phyloP scores from a whole-genome alignment of 1,140 invertebrate genomes.

The Steinernema feltiae region DNA sequence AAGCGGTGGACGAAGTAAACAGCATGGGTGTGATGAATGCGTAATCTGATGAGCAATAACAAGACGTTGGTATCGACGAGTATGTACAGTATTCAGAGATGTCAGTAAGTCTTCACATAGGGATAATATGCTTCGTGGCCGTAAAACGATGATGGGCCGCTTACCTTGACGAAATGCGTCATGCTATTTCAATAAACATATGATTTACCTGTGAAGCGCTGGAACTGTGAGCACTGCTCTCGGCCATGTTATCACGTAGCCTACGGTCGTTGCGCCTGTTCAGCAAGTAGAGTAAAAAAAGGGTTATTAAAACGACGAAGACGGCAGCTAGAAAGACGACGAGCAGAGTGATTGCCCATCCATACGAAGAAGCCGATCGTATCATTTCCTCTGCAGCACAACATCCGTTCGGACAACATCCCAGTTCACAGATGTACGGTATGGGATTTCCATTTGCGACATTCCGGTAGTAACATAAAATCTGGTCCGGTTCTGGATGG shows the following conservation, averaged over 20 bases:
- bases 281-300: slow-evolving; percentile 19
- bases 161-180: slow-evolving; percentile 8
- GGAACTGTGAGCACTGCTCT: slow-evolving; percentile 16
- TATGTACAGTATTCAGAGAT: background rate
- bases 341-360: slow-evolving; percentile 20
- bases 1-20: background rate
- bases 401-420: slow-evolving; percentile 22
- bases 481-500: slow-evolving; percentile 16
- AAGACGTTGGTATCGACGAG: background rate
- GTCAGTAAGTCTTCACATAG: slow-evolving; percentile 10
- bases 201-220: slow-evolving; percentile 17
- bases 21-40: background rate
- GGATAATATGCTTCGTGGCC: slow-evolving; percentile 25
- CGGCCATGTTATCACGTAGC: slow-evolving; percentile 21
- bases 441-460: slow-evolving; percentile 18
- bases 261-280: slow-evolving; percentile 20
- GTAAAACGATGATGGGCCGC: slow-evolving; percentile 20
- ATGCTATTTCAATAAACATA: background rate
- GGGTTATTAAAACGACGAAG: slow-evolving; percentile 16
- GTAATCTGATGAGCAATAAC: background rate
- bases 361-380: background rate
- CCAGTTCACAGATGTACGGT: slow-evolving; percentile 19
- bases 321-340: slow-evolving; percentile 14
- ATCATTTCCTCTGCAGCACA: slow-evolving; percentile 20
- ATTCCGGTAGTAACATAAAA: slow-evolving; percentile 25